A percentile compares a stretch with the other conserved stretches of the same genome.
These are phyloP conservation scores for Scaptomyza hsui DNA, from an alignment of 1,140 invertebrate genomes.

Conservation along the genomic window DNA sequence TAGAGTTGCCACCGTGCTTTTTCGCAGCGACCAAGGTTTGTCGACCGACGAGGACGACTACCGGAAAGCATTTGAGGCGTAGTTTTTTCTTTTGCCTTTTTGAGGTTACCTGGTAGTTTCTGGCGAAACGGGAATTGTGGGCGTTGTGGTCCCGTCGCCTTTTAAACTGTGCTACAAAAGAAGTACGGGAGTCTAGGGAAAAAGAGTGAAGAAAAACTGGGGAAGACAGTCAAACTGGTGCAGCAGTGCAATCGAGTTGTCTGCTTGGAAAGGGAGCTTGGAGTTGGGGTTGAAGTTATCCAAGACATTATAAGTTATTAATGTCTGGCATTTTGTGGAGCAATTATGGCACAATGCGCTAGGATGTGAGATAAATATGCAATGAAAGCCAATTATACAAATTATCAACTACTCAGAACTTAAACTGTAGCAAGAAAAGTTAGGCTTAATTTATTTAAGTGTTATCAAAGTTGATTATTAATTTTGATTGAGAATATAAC, in stretches of 20 bases:
- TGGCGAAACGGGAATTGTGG: conserved; percentile 34
- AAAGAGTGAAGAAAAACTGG: conserved; percentile 10
- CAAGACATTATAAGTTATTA: conserved; percentile 52
- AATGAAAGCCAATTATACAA: conserved; percentile 1
- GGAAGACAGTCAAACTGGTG: conserved; percentile 50
- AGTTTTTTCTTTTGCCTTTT: conserved; percentile 40
- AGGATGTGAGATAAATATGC: conserved; percentile 25
- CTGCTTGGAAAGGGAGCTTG: not conserved
- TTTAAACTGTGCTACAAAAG: conserved; percentile 53
- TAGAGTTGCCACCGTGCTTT: not conserved
- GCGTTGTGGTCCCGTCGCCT: conserved; percentile 19
- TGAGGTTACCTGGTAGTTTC: conserved; percentile 67
- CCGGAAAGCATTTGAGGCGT: conserved; percentile 74
- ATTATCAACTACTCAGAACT: not conserved
- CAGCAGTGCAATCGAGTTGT: conserved; percentile 59
- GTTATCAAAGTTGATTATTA: too few relatives aligned
- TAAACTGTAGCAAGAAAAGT: not conserved
- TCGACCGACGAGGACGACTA: conserved; percentile 32
- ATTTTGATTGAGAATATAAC: too few relatives aligned
- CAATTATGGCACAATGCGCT: conserved; percentile 26
- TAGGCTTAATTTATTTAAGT: too few relatives aligned
- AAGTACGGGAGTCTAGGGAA: conserved; percentile 18
- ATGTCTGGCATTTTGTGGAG: conserved; percentile 42
- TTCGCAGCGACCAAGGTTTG: conserved; percentile 1
- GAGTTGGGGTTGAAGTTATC: conserved; percentile 1